These are phyloP conservation scores for Sinelater perroti DNA, from an alignment of 2,888 invertebrate species.

Conservation along the genomic window DNA sequence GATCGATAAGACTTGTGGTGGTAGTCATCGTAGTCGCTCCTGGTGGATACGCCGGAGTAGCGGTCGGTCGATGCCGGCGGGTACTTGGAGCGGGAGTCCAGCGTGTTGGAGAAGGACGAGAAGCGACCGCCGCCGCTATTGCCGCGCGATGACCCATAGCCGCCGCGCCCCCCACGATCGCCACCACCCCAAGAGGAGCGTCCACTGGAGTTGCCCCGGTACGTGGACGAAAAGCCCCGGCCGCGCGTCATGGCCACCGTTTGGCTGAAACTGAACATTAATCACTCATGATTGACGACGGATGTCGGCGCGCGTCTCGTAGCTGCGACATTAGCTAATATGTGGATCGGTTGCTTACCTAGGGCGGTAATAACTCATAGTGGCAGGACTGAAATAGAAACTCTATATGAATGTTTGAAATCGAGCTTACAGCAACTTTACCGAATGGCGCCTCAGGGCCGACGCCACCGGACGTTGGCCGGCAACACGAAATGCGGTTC, in stretches of 20 bases:
- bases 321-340: neutral
- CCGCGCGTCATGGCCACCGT: conserved; percentile 52
- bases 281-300: conserved; percentile 23
- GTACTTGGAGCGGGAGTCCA: conserved; percentile 54
- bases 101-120: conserved; percentile 47
- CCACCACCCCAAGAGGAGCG: conserved; percentile 49
- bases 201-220: conserved; percentile 48
- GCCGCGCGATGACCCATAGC: conserved; percentile 45
- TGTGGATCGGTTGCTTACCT: conserved; percentile 54
- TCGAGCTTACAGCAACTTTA: too few species aligned
- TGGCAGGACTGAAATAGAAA: conserved; percentile 52
- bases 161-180: conserved; percentile 43
- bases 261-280: conserved; percentile 51
- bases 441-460: too few species aligned
- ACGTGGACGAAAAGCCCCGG: conserved; percentile 50
- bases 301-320: neutral
- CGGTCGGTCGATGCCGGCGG: conserved; percentile 49
- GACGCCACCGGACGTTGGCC: too few species aligned
- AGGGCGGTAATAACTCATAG: conserved; percentile 56
- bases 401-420: neutral
- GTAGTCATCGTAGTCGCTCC: conserved; percentile 52
- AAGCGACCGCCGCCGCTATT: conserved; percentile 49
- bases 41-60: conserved; percentile 47
- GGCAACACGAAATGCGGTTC: neutral
- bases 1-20: conserved; percentile 53